Evolutionary conservation across 92 coral and sea anemone genomes (phyloP), one percentile per base, ranked within the genome.

Genomic region (Palythoa grandis): DNA sequence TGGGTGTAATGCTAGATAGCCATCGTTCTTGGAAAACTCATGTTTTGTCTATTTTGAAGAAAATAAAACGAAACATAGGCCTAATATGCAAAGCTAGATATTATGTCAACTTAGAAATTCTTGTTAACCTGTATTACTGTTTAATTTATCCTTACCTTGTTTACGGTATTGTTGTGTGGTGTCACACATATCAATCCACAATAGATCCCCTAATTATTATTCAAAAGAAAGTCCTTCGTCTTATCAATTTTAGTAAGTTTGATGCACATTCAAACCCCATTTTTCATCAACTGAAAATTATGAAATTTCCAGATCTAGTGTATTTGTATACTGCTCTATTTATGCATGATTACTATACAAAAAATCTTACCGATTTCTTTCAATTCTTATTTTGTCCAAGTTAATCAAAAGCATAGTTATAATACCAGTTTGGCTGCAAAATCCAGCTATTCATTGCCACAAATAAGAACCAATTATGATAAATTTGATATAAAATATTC

Each of bases 141-240:
- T 29, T 86, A n/a, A 60, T 86, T 22, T 86, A 86, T 60, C 77
- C 86, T 38, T 86, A 52, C 58, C 57, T 86, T 13, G 68, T 70
- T 58, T 86, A 77, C 52, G 86, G 61, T 48, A 10, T 86, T 20
- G 72, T 86, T 11, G 89, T 66, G 15, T 77, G 89, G 89, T 85
- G 89, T 56, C 76, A 86, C 77, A 63, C 86, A 10, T 76, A 77
- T 48, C 25, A 3, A 24, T 75, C 86, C 53, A 24, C 89, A 63
- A 63, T 77, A 23, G 78, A 86, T 65, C 76, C 89, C 7, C 19
- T 86, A 39, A 58, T 77, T 77, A 63, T 86, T 43, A 38, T 77
- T 37, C 89, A 86, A 66, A 86, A 86, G 58, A 77, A 86, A 50
- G 72, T 39, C 20, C 37, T 85, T 74, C 86, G 72, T 16, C 43